A percentile compares a stretch with the other conserved stretches of the same genome.
phyloP scores from a whole-genome alignment of 2,888 invertebrate species.

The Mesopsocus fuscifrons region DNA sequence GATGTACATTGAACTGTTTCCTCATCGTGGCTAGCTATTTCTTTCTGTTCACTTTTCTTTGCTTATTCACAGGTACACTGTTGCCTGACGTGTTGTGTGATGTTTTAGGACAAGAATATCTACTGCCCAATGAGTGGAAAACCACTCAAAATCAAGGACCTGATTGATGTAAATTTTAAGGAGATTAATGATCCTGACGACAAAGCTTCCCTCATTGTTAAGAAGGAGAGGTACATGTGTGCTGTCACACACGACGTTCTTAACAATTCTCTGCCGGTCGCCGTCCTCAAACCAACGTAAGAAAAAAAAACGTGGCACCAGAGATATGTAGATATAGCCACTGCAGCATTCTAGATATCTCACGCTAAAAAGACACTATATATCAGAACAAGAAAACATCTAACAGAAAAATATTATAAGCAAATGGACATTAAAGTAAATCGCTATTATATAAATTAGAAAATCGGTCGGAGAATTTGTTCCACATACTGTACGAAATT shows the following conservation, averaged over 20 bases:
- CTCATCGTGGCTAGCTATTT: no score
- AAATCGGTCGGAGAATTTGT: no score
- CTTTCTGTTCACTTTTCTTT: not conserved
- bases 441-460: no score
- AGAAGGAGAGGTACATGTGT: slow-evolving; percentile 90
- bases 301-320: slow-evolving; percentile 20
- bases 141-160: slow-evolving; percentile 75
- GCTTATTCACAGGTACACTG: not conserved
- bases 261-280: slow-evolving; percentile 86
- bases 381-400: no score
- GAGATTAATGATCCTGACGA: slow-evolving; percentile 72
- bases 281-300: slow-evolving; percentile 75
- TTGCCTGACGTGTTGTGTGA: slow-evolving; percentile 1
- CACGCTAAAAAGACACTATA: no score
- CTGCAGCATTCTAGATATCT: no score
- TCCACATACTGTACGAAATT: no score
- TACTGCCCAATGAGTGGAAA: slow-evolving; percentile 71
- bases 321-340: no score
- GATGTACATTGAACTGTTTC: slow-evolving; percentile 12
- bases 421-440: no score
- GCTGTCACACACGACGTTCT: slow-evolving; percentile 92
- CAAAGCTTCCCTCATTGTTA: slow-evolving; percentile 68
- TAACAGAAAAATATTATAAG: no score
- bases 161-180: slow-evolving; percentile 86
- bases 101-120: slow-evolving; percentile 42